A percentile compares a stretch with the other conserved stretches of the same genome.
Evolutionary conservation across 2,888 invertebrate genomes (phyloP).

Genomic region (Halictus quadricinctus): DNA sequence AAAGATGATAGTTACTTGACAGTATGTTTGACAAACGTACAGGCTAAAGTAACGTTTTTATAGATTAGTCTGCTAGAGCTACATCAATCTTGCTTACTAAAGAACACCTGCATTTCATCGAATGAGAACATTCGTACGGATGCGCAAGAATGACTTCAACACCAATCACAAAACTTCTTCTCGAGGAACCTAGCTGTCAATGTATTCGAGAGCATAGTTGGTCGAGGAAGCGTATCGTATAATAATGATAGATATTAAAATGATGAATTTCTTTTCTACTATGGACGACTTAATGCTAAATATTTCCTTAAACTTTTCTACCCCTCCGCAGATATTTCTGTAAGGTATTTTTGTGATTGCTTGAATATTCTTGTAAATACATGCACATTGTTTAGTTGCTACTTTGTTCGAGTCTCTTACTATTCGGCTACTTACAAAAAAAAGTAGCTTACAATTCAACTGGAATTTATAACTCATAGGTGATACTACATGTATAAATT

Average conservation of each 20-base stretch:
- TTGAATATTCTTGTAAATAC: slow-evolving; percentile 55
- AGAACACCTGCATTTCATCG: slow-evolving; percentile 25
- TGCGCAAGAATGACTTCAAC: slow-evolving; percentile 56
- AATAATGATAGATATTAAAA: slow-evolving; percentile 4
- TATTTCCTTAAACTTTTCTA: neutral
- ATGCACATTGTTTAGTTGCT: slow-evolving; percentile 31
- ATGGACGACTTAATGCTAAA: neutral
- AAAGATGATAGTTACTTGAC: slow-evolving; percentile 55
- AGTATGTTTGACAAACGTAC: slow-evolving; percentile 35
- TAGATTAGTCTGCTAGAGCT: slow-evolving; percentile 32
- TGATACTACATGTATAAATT: neutral
- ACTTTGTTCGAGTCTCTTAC: slow-evolving; percentile 1
- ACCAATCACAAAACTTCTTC: slow-evolving; percentile 59
- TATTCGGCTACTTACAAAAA: neutral
- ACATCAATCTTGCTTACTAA: slow-evolving; percentile 36
- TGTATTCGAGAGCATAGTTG: slow-evolving; percentile 4
- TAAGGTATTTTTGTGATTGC: slow-evolving; percentile 55
- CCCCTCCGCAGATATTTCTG: neutral
- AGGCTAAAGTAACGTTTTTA: slow-evolving; percentile 43
- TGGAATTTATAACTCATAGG: neutral
- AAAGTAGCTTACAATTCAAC: neutral
- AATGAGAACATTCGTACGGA: slow-evolving; percentile 40
- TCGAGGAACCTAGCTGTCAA: slow-evolving; percentile 21
- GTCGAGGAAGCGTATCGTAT: slow-evolving; percentile 16
- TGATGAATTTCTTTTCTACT: slow-evolving; percentile 18